Conservation (phyloP, 2,113 vertebrate species). For the Chlamydotis undulata region DNA sequence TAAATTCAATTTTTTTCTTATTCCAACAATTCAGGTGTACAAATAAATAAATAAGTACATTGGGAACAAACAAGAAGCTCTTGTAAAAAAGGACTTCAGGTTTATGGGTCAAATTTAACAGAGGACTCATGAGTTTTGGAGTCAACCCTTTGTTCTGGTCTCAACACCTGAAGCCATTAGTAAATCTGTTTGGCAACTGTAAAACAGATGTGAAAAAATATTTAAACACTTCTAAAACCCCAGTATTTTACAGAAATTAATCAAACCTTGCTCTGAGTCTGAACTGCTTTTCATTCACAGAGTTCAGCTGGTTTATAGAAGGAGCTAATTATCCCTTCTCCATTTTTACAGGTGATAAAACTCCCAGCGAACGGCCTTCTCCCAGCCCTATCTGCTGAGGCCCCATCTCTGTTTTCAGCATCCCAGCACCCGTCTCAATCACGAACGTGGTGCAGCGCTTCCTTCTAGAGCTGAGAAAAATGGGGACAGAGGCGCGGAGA, state of each 20-base stretch:
- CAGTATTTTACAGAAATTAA: not conserved
- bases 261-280: not conserved
- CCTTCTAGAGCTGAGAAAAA: not conserved
- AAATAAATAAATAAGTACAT: not conserved
- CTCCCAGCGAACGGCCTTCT: not conserved
- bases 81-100: not conserved
- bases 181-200: not conserved
- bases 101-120: not conserved
- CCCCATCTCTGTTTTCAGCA: not conserved
- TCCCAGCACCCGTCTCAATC: not conserved
- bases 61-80: not conserved
- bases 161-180: not conserved
- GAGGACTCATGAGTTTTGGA: not conserved
- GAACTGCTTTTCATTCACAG: not conserved
- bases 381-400: not conserved
- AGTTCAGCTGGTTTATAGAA: not conserved
- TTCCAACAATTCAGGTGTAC: not conserved
- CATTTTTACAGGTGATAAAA: not conserved
- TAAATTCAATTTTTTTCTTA: not conserved
- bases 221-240: not conserved
- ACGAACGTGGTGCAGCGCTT: not conserved
- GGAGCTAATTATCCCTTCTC: not conserved
- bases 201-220: not conserved
- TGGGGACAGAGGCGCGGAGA: rapidly evolving
- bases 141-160: not conserved